phyloP scores from a whole-genome alignment of 2,888 invertebrate genomes.

The Loripinus fragilis region DNA sequence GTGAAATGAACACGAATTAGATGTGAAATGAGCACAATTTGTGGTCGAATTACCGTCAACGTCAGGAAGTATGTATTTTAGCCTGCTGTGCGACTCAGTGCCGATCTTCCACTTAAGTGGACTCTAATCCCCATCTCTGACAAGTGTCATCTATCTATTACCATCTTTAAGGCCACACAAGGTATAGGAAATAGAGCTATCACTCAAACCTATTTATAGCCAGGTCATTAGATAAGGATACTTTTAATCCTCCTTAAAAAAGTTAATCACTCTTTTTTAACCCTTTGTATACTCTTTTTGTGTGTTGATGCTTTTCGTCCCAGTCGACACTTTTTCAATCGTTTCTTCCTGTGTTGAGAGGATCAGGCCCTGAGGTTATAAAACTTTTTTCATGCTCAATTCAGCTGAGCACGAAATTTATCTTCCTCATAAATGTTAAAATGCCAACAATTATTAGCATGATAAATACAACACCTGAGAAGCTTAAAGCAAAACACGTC shows the following conservation, averaged over 20 bases:
- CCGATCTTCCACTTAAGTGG: conserved; percentile 13
- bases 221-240: too few relatives aligned
- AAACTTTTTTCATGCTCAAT: too few relatives aligned
- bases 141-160: conserved; percentile 21
- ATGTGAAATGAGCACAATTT: conserved; percentile 20
- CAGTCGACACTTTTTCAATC: too few relatives aligned
- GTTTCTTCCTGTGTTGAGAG: too few relatives aligned
- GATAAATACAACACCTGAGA: too few relatives aligned
- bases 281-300: conserved; percentile 3
- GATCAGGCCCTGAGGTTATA: too few relatives aligned
- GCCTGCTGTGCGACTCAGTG: conserved; percentile 8
- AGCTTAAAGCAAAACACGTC: too few relatives aligned
- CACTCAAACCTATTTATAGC: conserved; percentile 16
- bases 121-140: conserved; percentile 7
- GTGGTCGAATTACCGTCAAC: conserved; percentile 12
- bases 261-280: conserved; percentile 2
- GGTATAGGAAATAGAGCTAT: conserved; percentile 1
- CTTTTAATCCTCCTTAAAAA: too few relatives aligned
- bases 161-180: conserved; percentile 15
- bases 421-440: too few relatives aligned
- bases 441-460: too few relatives aligned
- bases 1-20: conserved; percentile 19
- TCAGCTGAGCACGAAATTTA: too few relatives aligned
- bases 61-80: conserved; percentile 20
- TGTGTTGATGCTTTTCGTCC: too few relatives aligned